Evolutionary conservation across 2,797 vertebrate genomes (phyloP), one percentile per base, ranked within the genome.

Genomic region (Arremon aurantiirostris): DNA sequence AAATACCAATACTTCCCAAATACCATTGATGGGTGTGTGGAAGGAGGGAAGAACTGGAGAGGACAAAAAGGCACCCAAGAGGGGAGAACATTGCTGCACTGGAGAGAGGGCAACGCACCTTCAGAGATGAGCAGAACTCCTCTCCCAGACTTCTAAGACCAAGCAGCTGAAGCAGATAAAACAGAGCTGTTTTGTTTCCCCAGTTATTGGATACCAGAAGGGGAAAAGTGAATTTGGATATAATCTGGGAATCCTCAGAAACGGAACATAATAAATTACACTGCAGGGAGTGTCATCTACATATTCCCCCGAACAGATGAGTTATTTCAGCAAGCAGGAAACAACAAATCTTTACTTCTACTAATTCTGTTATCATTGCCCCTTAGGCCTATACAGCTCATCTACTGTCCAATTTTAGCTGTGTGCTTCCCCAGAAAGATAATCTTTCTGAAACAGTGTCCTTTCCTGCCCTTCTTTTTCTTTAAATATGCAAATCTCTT

Each of bases 321-420:
- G 39, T 82, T 89, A 92, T 53, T 95, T 82, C 71, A 88, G 69
- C 64, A 91, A 81, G 70, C 42, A 88, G 85, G 61, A 90, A 94
- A 90, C 21, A 88, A 83, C 22, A 81, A 60, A 91, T 76, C 87
- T 82, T 93, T 37, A 49, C 81, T 86, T 76, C 85, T 83, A 24
- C 73, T 86, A 88, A 95, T 94, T 83, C 69, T 88, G 61, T 94
- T 92, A 91, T n/a, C 55, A n/a, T 30, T 1, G 0, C 70, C 90
- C 89, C 78, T 88, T 86, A 88, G 88, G 87, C 91, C 65, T 55
- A 6, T 7, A 47, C 41, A 93, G 82, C 70, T 86, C 86, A 84
- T 57, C 64, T 66, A 46, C 47, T 52, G 68, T n/a, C 59, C 86
- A 81, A n/a, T 59, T 89, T 72, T 26, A 93, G 70, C 66, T 77